These are phyloP conservation scores for Napeogenes inachia DNA, from an alignment of 2,888 invertebrate genomes.

Conservation along the genomic window DNA sequence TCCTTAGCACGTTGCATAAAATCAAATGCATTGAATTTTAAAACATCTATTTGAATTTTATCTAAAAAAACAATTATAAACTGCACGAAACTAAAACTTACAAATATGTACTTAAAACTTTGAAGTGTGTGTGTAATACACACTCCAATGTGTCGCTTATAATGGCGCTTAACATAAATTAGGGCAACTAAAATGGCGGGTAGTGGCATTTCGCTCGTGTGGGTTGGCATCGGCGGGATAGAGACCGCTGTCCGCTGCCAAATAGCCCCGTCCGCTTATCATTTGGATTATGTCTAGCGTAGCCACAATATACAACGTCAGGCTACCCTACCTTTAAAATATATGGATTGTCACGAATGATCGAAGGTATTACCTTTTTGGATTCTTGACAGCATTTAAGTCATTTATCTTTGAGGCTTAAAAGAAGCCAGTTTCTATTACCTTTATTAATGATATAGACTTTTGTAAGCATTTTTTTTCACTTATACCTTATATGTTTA, in stretches of 20 bases:
- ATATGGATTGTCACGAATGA: constrained; percentile 38
- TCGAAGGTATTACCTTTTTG: constrained; percentile 20
- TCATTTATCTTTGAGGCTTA: neutral
- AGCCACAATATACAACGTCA: constrained; percentile 37
- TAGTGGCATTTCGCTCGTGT: constrained; percentile 44
- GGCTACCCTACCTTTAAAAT: constrained; percentile 41
- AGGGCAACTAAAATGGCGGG: constrained; percentile 57
- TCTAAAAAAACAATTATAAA: too few relatives aligned
- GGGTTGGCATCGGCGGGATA: constrained; percentile 66
- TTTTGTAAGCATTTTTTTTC: neutral
- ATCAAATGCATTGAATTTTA: too few relatives aligned
- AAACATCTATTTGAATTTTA: too few relatives aligned
- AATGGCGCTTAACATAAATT: constrained; percentile 58
- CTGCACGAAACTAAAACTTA: too few relatives aligned
- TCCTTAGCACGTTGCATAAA: too few relatives aligned
- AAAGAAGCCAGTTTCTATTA: neutral
- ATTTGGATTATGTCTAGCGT: constrained; percentile 59
- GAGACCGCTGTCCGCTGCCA: constrained; percentile 58
- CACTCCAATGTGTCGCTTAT: constrained; percentile 26
- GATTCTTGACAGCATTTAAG: constrained; percentile 12
- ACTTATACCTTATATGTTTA: neutral
- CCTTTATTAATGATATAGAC: neutral
- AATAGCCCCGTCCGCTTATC: constrained; percentile 71
- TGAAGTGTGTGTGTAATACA: constrained; percentile 6
- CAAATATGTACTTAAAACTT: neutral